phyloP scores from a whole-genome alignment of 2,888 invertebrate genomes.

The Pachycephus smyrnensis region DNA sequence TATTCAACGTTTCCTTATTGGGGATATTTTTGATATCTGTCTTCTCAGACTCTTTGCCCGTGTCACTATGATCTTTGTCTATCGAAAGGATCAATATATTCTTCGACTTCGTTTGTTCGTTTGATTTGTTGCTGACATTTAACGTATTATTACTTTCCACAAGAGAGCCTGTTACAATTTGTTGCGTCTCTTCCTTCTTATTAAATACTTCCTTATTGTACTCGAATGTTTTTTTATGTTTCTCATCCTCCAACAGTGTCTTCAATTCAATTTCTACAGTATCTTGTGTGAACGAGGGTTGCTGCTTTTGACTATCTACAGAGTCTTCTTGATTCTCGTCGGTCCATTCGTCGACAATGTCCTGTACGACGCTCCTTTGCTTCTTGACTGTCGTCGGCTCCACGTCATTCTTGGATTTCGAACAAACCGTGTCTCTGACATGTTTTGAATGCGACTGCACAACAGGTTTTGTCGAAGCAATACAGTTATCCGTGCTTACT shows the following conservation, averaged over 20 bases:
- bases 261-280: conserved; percentile 58
- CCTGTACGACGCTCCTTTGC: conserved; percentile 59
- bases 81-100: neutral
- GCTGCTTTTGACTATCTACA: conserved; percentile 33
- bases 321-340: conserved; percentile 58
- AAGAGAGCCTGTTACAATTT: neutral
- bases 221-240: conserved; percentile 21
- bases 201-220: neutral
- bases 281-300: conserved; percentile 42
- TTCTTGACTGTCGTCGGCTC: conserved; percentile 23
- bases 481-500: neutral
- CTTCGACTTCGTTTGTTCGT: conserved; percentile 1
- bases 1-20: neutral
- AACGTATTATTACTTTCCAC: neutral
- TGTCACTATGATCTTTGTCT: neutral
- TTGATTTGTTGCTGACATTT: neutral
- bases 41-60: neutral
- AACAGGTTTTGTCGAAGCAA: neutral
- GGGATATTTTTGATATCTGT: neutral
- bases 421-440: neutral
- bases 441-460: neutral
- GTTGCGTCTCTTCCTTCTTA: neutral
- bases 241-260: conserved; percentile 54
- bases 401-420: neutral
- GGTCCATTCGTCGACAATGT: conserved; percentile 64